Conservation (phyloP, 2,113 vertebrate species). For the Chrysochloris asiatica region DNA sequence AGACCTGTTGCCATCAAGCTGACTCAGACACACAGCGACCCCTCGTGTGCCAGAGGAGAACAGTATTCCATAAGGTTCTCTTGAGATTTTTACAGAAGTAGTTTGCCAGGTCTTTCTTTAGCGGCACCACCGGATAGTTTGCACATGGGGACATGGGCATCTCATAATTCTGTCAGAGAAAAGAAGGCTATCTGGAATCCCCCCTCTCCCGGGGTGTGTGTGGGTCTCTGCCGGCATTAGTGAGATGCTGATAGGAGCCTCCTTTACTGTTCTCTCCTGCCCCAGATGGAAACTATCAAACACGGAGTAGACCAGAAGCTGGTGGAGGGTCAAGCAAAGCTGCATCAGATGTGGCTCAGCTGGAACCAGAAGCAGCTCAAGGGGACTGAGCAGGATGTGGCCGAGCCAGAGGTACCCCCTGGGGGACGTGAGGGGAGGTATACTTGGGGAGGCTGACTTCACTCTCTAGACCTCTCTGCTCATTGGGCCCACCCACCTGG, state of each 20-base stretch:
- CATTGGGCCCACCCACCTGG: not conserved
- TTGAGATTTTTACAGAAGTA: not conserved
- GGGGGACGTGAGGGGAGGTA: fast-evolving
- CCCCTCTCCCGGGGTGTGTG: not conserved
- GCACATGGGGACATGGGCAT: not conserved
- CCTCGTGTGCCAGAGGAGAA: not conserved
- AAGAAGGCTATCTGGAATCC: not conserved
- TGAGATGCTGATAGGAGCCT: fast-evolving
- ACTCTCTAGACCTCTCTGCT: not conserved
- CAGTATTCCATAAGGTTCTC: not conserved
- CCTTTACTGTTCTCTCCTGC: not conserved
- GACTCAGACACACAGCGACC: not conserved
- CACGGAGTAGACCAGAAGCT: conserved; percentile 86
- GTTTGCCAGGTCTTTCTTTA: not conserved
- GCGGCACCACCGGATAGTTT: not conserved
- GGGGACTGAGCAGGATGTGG: conserved; percentile 59
- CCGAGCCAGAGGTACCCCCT: conserved; percentile 78
- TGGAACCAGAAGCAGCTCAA: conserved; percentile 87
- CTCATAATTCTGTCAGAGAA: not conserved
- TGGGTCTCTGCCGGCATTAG: not conserved
- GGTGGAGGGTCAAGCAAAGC: conserved; percentile 88
- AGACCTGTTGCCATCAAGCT: not conserved
- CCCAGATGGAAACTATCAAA: conserved; percentile 83
- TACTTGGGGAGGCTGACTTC: no score
- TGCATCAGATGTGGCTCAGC: conserved; percentile 89